Percentiles rank a stretch among this genome's conserved stretches.
These are phyloP conservation scores for Tetragnatha versicolor DNA, from an alignment of 1,140 invertebrate genomes.

Conservation along the genomic window DNA sequence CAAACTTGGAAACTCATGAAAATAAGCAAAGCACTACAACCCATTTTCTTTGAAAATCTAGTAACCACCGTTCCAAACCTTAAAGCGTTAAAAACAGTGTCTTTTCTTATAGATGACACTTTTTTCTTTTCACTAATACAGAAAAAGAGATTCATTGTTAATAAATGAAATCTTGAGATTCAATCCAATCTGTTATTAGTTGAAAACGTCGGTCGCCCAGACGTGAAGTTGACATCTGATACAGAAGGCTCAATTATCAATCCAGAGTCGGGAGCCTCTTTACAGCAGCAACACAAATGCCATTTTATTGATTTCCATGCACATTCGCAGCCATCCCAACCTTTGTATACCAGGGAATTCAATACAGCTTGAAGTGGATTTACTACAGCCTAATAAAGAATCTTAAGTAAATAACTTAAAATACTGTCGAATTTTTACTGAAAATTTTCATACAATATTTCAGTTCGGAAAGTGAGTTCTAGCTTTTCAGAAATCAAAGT, in stretches of 20 bases:
- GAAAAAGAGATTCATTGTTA: too few relatives aligned
- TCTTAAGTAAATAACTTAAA: too few relatives aligned
- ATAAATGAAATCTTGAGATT: too few relatives aligned
- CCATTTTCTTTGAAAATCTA: too few relatives aligned
- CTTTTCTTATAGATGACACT: too few relatives aligned
- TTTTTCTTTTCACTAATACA: too few relatives aligned
- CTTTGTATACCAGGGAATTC: constrained; percentile 78
- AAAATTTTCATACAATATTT: background rate
- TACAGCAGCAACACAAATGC: constrained; percentile 3
- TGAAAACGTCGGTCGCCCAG: constrained; percentile 28
- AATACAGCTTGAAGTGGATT: constrained; percentile 84
- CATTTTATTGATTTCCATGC: constrained; percentile 13
- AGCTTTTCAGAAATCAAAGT: too few relatives aligned
- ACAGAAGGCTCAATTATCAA: constrained; percentile 17
- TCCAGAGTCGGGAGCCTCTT: constrained; percentile 19
- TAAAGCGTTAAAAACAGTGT: too few relatives aligned
- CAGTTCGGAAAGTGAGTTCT: too few relatives aligned
- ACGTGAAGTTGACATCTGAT: constrained; percentile 19
- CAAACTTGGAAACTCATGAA: too few relatives aligned
- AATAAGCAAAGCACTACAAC: too few relatives aligned
- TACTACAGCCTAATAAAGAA: constrained; percentile 72
- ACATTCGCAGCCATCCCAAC: constrained; percentile 58
- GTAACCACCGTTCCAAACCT: too few relatives aligned
- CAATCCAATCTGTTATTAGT: constrained; percentile 8
- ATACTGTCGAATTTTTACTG: background rate